Base-by-base conservation (phyloP, 2,888 invertebrate species). In the Caenorhabditis wallacei region DNA sequence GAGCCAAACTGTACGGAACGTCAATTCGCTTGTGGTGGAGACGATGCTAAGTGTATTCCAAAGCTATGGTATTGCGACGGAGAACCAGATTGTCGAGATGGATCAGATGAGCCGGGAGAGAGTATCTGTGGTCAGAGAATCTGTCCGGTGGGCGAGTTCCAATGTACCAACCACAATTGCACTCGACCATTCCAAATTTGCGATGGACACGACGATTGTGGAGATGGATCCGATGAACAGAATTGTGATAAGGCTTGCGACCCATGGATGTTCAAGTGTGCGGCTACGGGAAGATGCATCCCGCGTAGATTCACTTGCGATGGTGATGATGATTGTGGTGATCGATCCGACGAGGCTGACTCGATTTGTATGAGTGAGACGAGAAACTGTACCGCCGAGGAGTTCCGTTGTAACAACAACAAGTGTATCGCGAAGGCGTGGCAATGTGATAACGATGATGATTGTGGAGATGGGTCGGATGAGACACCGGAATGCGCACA, bases 381-480 rank as follows among this genome's bases (percentile, higher is more conserved):
- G 0, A 94, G 95, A 76, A 96, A 96, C 0, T 98, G 97, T 91
- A 94, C 95, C 1, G 96, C 95, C 0, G 96, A 96, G 89, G 96
- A 98, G 93, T 98, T 97, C 93, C 40, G 95, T 20, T 98, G 98
- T 92, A 95, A 94, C 85, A 98, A 98, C 92, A 96, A 97, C 24
- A 94, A 97, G 22, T 98, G 98, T 92, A 95, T 98, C 88, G 96
- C 96, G 90, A 95, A 96, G 92, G 95, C 85, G 0, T 87, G 85
- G 83, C 54, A 84, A 22, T 93, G 92, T 84, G 93, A 92, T 83
- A 96, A 96, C 92, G 98, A 98, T 92, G 96, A 97, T 91, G 98
- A 98, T 92, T 98, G 98, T 92, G 96, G 96, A 0, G 97, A 98
- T 92, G 96, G 96, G 16, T 96, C 96, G 11, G 98, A 98, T 91